A percentile compares a stretch with the other conserved stretches of the same genome.
phyloP scores from a whole-genome alignment of 2,888 invertebrate genomes.

The Sylvicola cinctus region DNA sequence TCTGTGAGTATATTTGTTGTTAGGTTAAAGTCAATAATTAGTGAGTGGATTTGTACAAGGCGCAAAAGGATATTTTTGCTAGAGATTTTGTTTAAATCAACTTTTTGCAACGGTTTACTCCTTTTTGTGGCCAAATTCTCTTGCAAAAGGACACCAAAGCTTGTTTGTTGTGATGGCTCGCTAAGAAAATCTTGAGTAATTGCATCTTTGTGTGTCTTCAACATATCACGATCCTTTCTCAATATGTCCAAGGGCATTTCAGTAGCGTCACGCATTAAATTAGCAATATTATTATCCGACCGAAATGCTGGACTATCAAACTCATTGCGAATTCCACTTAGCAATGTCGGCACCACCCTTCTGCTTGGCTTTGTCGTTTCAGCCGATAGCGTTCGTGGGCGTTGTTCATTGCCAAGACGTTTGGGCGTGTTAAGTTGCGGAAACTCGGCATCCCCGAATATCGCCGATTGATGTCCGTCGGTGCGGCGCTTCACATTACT shows the following conservation, averaged over 20 bases:
- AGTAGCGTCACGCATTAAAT: slow-evolving; percentile 16
- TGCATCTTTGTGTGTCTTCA: slow-evolving; percentile 15
- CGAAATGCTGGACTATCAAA: slow-evolving; percentile 17
- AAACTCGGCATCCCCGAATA: slow-evolving; percentile 3
- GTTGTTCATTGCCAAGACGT: not conserved
- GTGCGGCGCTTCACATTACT: not conserved
- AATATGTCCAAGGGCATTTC: slow-evolving; percentile 10
- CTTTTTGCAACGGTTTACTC: not conserved
- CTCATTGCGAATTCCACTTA: slow-evolving; percentile 3
- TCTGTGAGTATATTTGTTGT: slow-evolving; percentile 21
- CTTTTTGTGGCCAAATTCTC: not conserved
- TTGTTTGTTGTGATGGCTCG: slow-evolving; percentile 2
- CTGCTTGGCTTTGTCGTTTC: slow-evolving; percentile 14
- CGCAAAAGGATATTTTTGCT: slow-evolving; percentile 12
- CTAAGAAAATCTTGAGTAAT: slow-evolving; percentile 16
- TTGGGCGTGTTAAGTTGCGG: slow-evolving; percentile 1
- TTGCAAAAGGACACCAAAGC: too few species aligned
- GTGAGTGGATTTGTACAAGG: slow-evolving; percentile 17
- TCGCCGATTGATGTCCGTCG: not conserved
- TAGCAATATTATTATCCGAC: slow-evolving; percentile 21
- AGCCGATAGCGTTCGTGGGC: too few species aligned
- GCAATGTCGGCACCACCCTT: slow-evolving; percentile 19
- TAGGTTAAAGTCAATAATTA: slow-evolving; percentile 20
- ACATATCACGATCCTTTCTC: slow-evolving; percentile 15
- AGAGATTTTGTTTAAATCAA: slow-evolving; percentile 13